phyloP scores from a whole-genome alignment of 2,113 vertebrate species.

The Herpailurus yagouaroundi region DNA sequence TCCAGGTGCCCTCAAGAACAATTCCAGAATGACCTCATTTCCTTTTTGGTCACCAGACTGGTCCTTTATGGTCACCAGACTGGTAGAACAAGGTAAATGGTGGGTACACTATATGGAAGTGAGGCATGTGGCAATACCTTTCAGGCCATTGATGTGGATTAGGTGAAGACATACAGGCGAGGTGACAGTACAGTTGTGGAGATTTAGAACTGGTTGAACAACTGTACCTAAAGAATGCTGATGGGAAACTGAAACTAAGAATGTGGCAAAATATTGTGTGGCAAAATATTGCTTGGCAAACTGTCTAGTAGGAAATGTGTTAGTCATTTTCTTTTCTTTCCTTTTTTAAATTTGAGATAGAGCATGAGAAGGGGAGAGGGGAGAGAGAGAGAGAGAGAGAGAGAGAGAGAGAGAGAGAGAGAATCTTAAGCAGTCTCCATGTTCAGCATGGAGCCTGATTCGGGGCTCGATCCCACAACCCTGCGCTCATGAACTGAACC shows the following conservation, averaged over 20 bases:
- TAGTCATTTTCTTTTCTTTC: neutral
- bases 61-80: neutral
- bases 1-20: neutral
- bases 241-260: neutral
- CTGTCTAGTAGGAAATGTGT: neutral
- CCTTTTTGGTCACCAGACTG: neutral
- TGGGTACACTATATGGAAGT: neutral
- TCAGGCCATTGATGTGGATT: neutral
- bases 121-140: neutral
- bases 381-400: too few species aligned
- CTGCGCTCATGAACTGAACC: too few species aligned
- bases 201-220: conserved; percentile 21
- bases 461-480: too few species aligned
- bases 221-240: neutral
- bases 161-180: conserved; percentile 27
- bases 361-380: too few species aligned
- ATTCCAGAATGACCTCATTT: conserved; percentile 59
- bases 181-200: neutral
- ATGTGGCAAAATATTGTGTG: neutral
- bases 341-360: too few species aligned
- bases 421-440: too few species aligned
- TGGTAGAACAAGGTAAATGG: conserved; percentile 9
- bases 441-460: too few species aligned
- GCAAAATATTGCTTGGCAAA: neutral
- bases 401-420: too few species aligned